Percentiles rank a stretch among this genome's conserved stretches.
Conservation (phyloP, 1,140 invertebrate genomes). For the Drosophila ercepeae region DNA sequence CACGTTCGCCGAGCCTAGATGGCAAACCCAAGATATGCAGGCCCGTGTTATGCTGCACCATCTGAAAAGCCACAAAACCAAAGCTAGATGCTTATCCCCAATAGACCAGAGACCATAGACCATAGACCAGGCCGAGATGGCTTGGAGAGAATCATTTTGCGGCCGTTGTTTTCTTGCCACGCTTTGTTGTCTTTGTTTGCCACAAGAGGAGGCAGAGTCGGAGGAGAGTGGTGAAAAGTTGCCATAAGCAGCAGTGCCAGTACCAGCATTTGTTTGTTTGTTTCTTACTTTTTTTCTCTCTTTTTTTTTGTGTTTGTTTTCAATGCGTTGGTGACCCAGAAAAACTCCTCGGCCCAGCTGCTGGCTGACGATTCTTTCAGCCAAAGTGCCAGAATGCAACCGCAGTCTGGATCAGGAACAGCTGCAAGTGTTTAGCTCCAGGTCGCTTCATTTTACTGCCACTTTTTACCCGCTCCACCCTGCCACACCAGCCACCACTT, state of each 20-base stretch:
- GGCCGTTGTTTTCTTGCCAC: conserved; percentile 53
- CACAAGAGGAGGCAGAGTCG: neutral
- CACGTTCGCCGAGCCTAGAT: conserved; percentile 57
- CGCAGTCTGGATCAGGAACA: conserved; percentile 52
- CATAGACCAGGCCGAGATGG: conserved; percentile 40
- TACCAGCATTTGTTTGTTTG: conserved; percentile 40
- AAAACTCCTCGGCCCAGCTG: conserved; percentile 75
- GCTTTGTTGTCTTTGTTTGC: conserved; percentile 56
- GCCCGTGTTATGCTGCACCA: conserved; percentile 10
- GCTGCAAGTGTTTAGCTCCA: conserved; percentile 71
- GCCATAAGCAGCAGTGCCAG: conserved; percentile 38
- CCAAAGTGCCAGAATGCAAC: conserved; percentile 35
- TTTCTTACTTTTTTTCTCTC: conserved; percentile 7
- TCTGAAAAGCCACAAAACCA: conserved; percentile 8
- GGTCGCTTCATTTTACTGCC: conserved; percentile 31
- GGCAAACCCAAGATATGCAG: conserved; percentile 46
- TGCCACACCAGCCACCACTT: neutral
- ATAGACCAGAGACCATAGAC: neutral
- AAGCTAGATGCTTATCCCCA: conserved; percentile 63
- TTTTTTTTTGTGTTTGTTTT: conserved; percentile 58
- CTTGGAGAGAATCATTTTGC: conserved; percentile 63
- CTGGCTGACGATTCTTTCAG: conserved; percentile 9
- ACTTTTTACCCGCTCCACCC: conserved; percentile 15
- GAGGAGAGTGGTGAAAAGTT: conserved; percentile 45
- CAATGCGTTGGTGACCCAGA: conserved; percentile 82